Conservation (phyloP, 2,113 vertebrate species). For the Dipodomys spectabilis region DNA sequence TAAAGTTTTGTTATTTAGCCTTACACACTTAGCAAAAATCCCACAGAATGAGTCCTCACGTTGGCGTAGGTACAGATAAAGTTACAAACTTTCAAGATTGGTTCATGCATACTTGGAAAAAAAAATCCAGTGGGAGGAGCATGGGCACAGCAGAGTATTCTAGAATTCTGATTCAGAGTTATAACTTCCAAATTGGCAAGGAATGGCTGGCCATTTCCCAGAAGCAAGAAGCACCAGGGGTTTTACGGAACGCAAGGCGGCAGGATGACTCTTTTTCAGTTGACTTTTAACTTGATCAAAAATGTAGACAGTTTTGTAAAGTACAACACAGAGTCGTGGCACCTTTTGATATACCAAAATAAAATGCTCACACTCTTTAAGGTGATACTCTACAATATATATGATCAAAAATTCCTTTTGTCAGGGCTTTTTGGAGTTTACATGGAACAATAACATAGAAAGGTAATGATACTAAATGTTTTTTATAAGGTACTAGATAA, state of each 20-base stretch:
- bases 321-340: neutral
- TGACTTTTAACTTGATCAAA: neutral
- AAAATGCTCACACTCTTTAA: neutral
- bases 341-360: neutral
- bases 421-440: neutral
- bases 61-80: conserved; percentile 43
- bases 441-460: neutral
- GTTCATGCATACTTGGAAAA: neutral
- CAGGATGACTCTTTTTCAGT: conserved; percentile 51
- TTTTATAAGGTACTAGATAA: neutral
- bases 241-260: conserved; percentile 60
- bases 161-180: conserved; percentile 59
- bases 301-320: conserved; percentile 16
- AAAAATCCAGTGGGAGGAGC: neutral
- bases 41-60: conserved; percentile 38
- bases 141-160: neutral
- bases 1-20: conserved; percentile 63
- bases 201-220: neutral
- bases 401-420: neutral
- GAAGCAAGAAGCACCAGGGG: neutral
- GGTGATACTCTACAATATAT: neutral
- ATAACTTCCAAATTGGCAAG: neutral
- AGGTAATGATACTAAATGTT: neutral
- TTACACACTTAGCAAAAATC: conserved; percentile 49
- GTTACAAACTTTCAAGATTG: conserved; percentile 32